Evolutionary conservation across 1,140 invertebrate species (phyloP), one percentile per base, ranked within the genome.

Genomic region (Bicyclus anynana): DNA sequence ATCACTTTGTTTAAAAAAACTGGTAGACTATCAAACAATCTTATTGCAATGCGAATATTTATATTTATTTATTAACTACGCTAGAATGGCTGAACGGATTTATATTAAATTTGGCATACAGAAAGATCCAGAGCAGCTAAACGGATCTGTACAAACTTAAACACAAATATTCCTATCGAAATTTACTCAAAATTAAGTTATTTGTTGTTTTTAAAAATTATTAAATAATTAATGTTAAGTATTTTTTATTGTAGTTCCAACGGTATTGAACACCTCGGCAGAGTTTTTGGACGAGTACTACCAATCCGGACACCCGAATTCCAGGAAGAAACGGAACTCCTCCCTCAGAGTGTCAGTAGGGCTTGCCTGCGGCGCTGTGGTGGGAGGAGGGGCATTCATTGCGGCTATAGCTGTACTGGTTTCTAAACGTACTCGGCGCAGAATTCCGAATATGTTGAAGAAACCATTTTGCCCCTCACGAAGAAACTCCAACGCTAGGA

Each of bases 341-440:
- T 91, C 84, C 80, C 26, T 92, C 0, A 91, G 92, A 79, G 92
- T 94, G 0, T 95, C 95, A 70, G 94, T 97, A 23, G 95, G 95
- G 0, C 89, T 96, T 27, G 93, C 95, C 17, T 95, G 95, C 49
- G 95, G 95, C 0, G 93, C 93, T 0, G 74, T 97, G 37, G 72
- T 83, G 0, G 81, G 79, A 0, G 80, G 70, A 2, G 82, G 77
- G 0, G 74, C 70, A 1, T 77, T 84, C 44, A 75, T 87, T 2
- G 95, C 94, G 0, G 92, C 95, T 51, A 90, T 94, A 1, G 91
- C 93, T 0, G 83, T 95, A 0, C 84, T 95, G 1, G 74, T 93
- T n/a, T 92, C 94, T 21, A 90, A 96, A 51, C 91, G 95, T 77
- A 91, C 94, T 5, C 89, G 95, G 18, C 89, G 94, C 1, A 62